Evolutionary conservation across 1,140 invertebrate species (phyloP), one percentile per base, ranked within the genome.

Genomic region (Neodiprion lecontei): DNA sequence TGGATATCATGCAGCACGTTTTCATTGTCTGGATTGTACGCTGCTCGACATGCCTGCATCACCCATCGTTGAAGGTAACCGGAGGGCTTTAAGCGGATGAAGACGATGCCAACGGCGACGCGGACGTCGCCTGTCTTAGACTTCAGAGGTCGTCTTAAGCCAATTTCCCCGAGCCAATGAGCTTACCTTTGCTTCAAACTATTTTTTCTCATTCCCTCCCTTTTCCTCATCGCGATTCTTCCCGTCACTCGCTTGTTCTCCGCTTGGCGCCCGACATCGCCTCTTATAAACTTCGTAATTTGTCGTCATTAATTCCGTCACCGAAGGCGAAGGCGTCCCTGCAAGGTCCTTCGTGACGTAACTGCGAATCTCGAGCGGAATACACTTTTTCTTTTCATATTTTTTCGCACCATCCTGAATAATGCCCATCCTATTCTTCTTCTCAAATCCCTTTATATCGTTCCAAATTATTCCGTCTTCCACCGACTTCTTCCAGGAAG

Each of bases 1-100:
- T 40, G 28, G 28, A 40, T 40, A 40, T 40, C 5, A 40, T 1
- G 28, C 5, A 0, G 2, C 9, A 61, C n/a, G n/a, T 61, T 61
- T 61, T 61, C 53, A 61, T 61, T 61, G 53, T 61, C 53, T 61
- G 28, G 28, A 2, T 61, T 61, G 53, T 61, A 40, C 28, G 28
- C 17, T 21, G 17, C 50, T 53, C 50, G 50, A n/a, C n/a, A 11
- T 14, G 10, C 50, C 10, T 53, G 50, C 50, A 53, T 53, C 50
- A 53, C 10, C 50, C 10, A 53, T 61, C 53, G 11, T 8, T 61
- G 53, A 12, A 61, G 53, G 11, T 61, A 12, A 12, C 53, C 53
- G n/a, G 53, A 12, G 53, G 53, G 53, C 9, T 81, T 79, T 80
- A 82, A 82, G 74, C 75, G 79, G 75, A 78, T 82, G 78, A 82